Evolutionary conservation across 1,140 invertebrate species (phyloP).

Genomic region (Tetramorium simillimum): DNA sequence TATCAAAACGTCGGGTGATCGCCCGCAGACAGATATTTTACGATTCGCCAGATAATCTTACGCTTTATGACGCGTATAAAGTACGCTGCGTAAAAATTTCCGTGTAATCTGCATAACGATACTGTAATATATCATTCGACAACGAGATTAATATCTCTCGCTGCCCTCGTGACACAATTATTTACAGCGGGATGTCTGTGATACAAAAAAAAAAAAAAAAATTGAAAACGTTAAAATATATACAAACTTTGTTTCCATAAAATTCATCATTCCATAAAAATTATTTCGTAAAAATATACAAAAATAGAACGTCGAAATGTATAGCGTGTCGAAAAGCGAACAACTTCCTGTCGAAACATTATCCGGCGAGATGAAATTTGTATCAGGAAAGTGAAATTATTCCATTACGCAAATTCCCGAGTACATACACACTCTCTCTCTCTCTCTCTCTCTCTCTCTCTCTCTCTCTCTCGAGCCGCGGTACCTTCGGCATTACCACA

Average conservation of each 20-base stretch:
- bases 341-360: not conserved
- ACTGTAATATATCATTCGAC: not conserved
- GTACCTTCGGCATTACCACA: conserved; percentile 18
- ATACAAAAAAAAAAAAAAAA: too few relatives aligned
- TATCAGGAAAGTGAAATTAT: conserved; percentile 55
- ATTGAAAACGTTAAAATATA: too few relatives aligned
- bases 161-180: not conserved
- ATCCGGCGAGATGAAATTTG: conserved; percentile 19
- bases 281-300: not conserved
- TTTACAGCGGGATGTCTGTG: not conserved
- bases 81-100: not conserved
- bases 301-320: not conserved
- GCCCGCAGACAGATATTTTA: not conserved
- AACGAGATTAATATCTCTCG: not conserved
- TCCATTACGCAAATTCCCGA: conserved; percentile 52
- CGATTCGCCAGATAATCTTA: not conserved
- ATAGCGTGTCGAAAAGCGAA: not conserved
- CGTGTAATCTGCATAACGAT: not conserved
- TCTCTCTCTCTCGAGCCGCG: not conserved
- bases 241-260: too few relatives aligned
- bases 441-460: not conserved
- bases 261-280: too few relatives aligned
- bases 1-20: conserved; percentile 1
- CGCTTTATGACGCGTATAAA: not conserved
- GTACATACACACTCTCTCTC: conserved; percentile 1